Percentiles rank a stretch among this genome's conserved stretches.
Evolutionary conservation across 2,888 invertebrate species (phyloP).

Genomic region (Eupithecia centaureata): DNA sequence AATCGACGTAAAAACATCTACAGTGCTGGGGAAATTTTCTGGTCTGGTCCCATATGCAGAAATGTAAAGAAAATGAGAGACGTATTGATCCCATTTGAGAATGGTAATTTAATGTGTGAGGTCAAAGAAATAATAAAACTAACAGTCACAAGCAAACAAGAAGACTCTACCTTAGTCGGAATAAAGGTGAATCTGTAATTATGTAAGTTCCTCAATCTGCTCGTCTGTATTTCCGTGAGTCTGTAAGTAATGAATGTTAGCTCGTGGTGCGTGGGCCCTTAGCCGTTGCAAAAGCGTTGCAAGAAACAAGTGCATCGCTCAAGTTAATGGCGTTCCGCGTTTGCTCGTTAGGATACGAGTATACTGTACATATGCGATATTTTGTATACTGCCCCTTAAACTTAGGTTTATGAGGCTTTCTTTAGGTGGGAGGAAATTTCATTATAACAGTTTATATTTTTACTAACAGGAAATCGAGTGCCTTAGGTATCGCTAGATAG

Average conservation of each 20-base stretch:
- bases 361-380: background rate
- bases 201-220: no score
- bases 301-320: conserved; percentile 52
- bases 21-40: background rate
- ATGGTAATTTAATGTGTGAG: no score
- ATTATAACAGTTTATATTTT: no score
- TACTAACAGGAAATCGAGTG: no score
- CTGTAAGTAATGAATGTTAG: background rate
- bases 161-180: no score
- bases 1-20: background rate
- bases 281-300: conserved; percentile 34
- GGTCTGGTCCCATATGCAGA: background rate
- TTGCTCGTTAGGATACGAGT: conserved; percentile 33
- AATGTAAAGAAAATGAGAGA: background rate
- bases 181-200: no score
- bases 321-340: conserved; percentile 52
- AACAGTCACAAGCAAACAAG: no score
- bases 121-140: no score
- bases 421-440: background rate
- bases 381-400: background rate
- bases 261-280: background rate
- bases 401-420: background rate
- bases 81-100: no score
- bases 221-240: no score
- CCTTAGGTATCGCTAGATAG: no score